Conservation (phyloP, 2,113 vertebrate genomes). For the Pycnonotus jocosus region DNA sequence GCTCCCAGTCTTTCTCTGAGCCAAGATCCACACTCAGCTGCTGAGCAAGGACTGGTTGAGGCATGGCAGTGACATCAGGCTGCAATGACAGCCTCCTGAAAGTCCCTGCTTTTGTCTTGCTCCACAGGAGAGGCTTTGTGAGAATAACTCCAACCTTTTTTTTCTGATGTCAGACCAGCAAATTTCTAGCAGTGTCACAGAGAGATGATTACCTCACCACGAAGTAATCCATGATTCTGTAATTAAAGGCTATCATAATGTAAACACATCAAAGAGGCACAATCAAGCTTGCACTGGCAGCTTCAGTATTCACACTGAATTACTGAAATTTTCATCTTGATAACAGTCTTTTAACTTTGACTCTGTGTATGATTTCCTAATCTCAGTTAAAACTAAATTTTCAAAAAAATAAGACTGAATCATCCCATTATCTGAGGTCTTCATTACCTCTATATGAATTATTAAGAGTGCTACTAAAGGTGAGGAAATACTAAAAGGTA, state of each 20-base stretch:
- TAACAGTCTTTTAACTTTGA: background rate
- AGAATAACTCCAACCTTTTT: background rate
- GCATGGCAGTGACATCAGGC: background rate
- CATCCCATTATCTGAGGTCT: background rate
- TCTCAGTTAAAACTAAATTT: background rate
- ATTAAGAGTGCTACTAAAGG: background rate
- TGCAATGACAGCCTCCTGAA: background rate
- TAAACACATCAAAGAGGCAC: background rate
- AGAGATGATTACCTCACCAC: background rate
- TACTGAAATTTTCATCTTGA: background rate
- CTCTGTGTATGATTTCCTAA: background rate
- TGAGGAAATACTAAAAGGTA: background rate
- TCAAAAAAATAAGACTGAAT: background rate
- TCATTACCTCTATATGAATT: background rate
- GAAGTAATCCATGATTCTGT: background rate
- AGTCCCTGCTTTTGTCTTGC: background rate
- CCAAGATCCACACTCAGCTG: background rate
- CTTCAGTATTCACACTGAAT: background rate
- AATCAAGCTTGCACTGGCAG: background rate
- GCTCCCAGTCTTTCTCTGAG: background rate
- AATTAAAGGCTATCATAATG: background rate
- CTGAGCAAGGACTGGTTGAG: rapidly evolving
- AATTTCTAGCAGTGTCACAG: background rate
- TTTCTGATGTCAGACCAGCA: background rate
- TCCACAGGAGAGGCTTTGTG: background rate